Conservation (phyloP, 2,797 vertebrate genomes). For the Acropternis orthonyx region DNA sequence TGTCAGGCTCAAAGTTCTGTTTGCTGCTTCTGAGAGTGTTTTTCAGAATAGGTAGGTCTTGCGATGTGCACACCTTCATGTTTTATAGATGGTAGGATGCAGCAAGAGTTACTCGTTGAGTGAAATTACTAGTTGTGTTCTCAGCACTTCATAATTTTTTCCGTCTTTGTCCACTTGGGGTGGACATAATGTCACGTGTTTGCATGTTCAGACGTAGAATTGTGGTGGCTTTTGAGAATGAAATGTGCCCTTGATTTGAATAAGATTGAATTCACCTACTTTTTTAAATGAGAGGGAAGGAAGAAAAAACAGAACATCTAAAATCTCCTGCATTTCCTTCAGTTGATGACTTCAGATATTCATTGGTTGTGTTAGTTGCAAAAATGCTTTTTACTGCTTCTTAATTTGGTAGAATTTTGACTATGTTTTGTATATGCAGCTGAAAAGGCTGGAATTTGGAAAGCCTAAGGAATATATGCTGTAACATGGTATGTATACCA, state of each 20-base stretch:
- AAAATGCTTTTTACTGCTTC: background rate
- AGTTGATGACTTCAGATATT: background rate
- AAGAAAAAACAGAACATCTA: rapidly evolving
- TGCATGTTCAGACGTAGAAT: background rate
- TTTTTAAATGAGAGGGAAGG: background rate
- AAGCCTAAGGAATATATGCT: background rate
- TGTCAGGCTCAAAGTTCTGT: background rate
- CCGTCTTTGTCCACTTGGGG: background rate
- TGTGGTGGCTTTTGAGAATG: background rate
- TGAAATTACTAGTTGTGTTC: background rate
- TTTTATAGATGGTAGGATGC: background rate
- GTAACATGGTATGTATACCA: background rate
- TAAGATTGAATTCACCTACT: background rate
- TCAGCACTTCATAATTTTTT: background rate
- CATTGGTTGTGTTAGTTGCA: background rate
- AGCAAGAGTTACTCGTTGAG: background rate
- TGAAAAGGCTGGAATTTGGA: background rate
- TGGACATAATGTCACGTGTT: background rate
- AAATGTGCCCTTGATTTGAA: background rate
- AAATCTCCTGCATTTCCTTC: background rate
- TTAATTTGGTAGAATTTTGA: background rate
- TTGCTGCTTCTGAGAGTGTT: background rate
- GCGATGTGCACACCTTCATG: background rate
- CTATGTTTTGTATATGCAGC: background rate
- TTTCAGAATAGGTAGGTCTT: background rate